phyloP scores from a whole-genome alignment of 1,140 invertebrate genomes.

The Drosophila insularis region DNA sequence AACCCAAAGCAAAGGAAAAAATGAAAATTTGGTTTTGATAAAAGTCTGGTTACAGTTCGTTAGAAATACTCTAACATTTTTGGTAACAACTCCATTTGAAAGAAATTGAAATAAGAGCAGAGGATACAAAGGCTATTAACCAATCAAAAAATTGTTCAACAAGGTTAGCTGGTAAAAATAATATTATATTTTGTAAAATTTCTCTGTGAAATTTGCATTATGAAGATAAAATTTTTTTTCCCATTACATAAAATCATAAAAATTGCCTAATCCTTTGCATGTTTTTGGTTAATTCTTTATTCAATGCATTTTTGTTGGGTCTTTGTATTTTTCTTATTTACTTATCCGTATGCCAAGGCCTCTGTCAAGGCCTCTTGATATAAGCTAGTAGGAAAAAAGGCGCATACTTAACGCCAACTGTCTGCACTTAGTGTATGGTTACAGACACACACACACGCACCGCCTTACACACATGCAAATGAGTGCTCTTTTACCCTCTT shows the following conservation, averaged over 20 bases:
- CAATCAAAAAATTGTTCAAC: no score
- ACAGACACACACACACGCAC: slow-evolving; percentile 17
- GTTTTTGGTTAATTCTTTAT: not conserved
- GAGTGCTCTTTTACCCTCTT: slow-evolving; percentile 20
- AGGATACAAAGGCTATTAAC: no score
- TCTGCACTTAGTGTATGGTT: slow-evolving; percentile 28
- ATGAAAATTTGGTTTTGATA: not conserved
- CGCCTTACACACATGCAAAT: slow-evolving; percentile 32
- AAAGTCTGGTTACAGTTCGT: slow-evolving; percentile 11
- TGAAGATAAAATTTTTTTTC: no score
- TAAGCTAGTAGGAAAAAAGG: slow-evolving; percentile 13
- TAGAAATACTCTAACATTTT: not conserved
- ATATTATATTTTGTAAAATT: no score
- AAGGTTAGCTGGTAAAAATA: no score
- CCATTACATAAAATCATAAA: not conserved
- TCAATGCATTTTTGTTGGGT: not conserved
- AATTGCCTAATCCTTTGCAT: not conserved
- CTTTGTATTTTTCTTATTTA: not conserved
- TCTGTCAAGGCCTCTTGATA: slow-evolving; percentile 5
- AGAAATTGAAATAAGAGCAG: no score
- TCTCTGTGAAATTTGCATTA: no score
- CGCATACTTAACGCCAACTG: slow-evolving; percentile 44
- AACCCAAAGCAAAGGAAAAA: not conserved
- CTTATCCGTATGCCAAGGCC: slow-evolving; percentile 26
- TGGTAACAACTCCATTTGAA: no score